A percentile compares a stretch with the other conserved stretches of the same genome.
Conservation (phyloP, 2,797 vertebrate species). For the Cossypha polioptera region DNA sequence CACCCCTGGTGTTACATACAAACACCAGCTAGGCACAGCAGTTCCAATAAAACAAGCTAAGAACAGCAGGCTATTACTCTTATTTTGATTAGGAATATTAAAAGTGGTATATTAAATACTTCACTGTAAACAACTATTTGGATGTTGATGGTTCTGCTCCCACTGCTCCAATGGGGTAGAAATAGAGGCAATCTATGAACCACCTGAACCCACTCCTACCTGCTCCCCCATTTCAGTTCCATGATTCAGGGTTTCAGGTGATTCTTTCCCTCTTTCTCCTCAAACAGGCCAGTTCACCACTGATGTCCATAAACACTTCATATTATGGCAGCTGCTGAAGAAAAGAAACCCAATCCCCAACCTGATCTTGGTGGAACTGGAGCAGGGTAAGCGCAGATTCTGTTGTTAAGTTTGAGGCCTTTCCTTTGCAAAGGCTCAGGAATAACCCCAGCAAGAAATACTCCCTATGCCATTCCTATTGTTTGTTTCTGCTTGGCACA, state of each 20-base stretch:
- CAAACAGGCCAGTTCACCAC: background rate
- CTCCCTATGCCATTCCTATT: background rate
- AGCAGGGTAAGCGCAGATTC: fast-evolving
- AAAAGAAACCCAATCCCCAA: background rate
- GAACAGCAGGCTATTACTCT: background rate
- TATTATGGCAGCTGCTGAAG: background rate
- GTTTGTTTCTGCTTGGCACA: background rate
- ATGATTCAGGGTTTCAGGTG: background rate
- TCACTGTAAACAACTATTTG: background rate
- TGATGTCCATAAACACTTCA: background rate
- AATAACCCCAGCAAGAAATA: background rate
- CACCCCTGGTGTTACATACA: background rate
- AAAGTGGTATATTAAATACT: background rate
- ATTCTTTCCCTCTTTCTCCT: background rate
- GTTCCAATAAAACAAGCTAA: background rate
- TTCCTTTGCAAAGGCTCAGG: background rate
- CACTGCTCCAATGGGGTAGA: background rate
- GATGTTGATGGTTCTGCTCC: background rate
- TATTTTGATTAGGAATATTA: background rate
- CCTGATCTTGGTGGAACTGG: fast-evolving
- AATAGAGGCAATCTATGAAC: background rate
- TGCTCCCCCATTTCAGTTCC: background rate
- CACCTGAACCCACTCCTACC: background rate
- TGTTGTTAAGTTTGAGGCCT: background rate
- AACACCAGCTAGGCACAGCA: background rate